Base-by-base conservation (phyloP, 2,888 invertebrate species). In the Caenorhabditis sp. region DNA sequence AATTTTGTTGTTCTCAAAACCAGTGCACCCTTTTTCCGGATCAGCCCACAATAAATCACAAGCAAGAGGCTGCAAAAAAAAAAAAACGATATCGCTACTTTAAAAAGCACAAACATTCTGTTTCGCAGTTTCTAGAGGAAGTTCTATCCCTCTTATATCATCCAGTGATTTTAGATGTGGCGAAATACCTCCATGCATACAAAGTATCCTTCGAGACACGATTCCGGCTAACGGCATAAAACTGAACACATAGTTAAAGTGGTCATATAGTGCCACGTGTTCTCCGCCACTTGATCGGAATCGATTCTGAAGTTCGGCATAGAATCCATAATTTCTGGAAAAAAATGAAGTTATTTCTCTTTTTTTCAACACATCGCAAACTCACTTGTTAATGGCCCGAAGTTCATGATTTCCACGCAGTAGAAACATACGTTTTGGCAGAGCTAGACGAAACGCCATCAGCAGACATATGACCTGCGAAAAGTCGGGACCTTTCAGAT, bases 361-460 rank as follows among this genome's bases (percentile, higher is more conserved):
- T n/a, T n/a, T n/a, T n/a, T n/a, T n/a, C n/a, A n/a, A n/a, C n/a
- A n/a, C n/a, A n/a, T n/a, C n/a, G n/a, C n/a, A n/a, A n/a, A n/a
- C n/a, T n/a, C n/a, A n/a, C 82, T 76, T 83, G 67, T 83, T 83
- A 66, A 83, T 83, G 14, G 80, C 79, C 51, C 59, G 65, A 55
- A 85, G 62, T 50, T 84, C 84, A 62, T 84, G 84, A 64, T 84
- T 84, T 21, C 84, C 84, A 19, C 84, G 76, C 24, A 84, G 66
- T 10, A 84, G 66, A 58, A 68, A 78, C 62, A 84, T 66, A 37
- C 72, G 80, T n/a, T 71, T 78, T 12, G 84, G 84, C n/a, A 77
- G 72, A n/a, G 76, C 71, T 26, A 85, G 50, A 51, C 82, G 77
- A 23, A 77, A 70, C 24, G 79, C 79, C 10, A 83, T 67, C 14